Percentiles rank a stretch among this genome's conserved stretches.
Evolutionary conservation across 2,888 invertebrate species (phyloP).

Genomic region (Venusia cambrica): DNA sequence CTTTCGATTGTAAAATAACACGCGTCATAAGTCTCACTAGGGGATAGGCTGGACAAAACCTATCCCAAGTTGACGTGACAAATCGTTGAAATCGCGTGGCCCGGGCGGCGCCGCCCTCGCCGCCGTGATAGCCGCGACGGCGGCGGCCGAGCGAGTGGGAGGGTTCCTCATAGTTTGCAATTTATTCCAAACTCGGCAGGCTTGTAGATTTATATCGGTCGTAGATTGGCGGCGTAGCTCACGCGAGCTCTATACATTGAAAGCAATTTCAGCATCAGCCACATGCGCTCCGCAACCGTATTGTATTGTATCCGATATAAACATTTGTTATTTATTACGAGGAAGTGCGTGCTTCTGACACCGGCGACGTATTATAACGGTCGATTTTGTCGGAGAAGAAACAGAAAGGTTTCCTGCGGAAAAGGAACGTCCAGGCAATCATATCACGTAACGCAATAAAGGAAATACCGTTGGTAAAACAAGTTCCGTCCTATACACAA

Average conservation of each 20-base stretch:
- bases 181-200: conserved; percentile 67
- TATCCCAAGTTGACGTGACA: conserved; percentile 54
- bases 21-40: conserved; percentile 15
- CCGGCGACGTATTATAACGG: conserved; percentile 45
- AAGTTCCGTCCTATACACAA: conserved; percentile 35
- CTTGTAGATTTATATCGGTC: conserved; percentile 71
- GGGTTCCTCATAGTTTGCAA: conserved; percentile 64
- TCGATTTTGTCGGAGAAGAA: conserved; percentile 42
- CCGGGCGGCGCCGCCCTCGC: no score
- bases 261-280: conserved; percentile 64
- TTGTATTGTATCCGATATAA: conserved; percentile 25
- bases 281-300: conserved; percentile 39
- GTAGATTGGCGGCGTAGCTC: conserved; percentile 61
- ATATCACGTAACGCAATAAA: conserved; percentile 58
- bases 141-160: conserved; percentile 59
- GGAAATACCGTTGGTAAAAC: conserved; percentile 43
- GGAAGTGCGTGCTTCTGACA: conserved; percentile 40
- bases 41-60: conserved; percentile 37
- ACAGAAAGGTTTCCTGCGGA: conserved; percentile 23
- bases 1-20: conserved; percentile 17
- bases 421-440: conserved; percentile 40
- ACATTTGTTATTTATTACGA: conserved; percentile 50
- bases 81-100: conserved; percentile 54
- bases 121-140: conserved; percentile 37
- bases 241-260: conserved; percentile 58